These are phyloP conservation scores for Perizoma affinitatum DNA, from an alignment of 2,888 invertebrate species.

Conservation along the genomic window DNA sequence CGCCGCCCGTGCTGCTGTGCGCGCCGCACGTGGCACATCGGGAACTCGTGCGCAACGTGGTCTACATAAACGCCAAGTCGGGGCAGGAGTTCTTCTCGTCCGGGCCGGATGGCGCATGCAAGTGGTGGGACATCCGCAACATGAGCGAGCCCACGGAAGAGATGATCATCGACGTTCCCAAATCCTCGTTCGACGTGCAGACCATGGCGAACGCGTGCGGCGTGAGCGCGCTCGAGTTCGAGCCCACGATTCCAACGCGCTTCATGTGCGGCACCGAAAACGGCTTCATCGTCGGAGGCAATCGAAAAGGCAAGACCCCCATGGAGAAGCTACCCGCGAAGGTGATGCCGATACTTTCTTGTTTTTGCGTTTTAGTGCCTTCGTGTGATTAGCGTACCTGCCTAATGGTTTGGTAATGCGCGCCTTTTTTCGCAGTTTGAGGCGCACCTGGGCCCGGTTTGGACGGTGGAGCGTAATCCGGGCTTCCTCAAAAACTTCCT, in stretches of 20 bases:
- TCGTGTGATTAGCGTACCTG: no score
- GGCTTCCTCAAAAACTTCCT: slow-evolving; percentile 96
- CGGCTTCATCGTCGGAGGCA: slow-evolving; percentile 86
- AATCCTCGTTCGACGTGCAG: slow-evolving; percentile 75
- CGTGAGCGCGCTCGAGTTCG: slow-evolving; percentile 87
- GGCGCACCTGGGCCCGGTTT: slow-evolving; percentile 92
- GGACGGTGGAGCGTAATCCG: slow-evolving; percentile 94
- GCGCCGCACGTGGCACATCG: slow-evolving; percentile 92
- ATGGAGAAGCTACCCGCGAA: slow-evolving; percentile 86
- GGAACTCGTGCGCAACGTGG: slow-evolving; percentile 92
- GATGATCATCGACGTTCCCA: slow-evolving; percentile 86
- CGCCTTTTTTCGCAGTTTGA: slow-evolving; percentile 63
- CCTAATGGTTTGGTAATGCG: no score
- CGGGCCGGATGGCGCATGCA: slow-evolving; percentile 93
- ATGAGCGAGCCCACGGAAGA: slow-evolving; percentile 86
- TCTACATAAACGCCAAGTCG: slow-evolving; percentile 96
- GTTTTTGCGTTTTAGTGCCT: no score
- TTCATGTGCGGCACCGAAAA: slow-evolving; percentile 89
- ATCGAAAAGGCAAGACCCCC: slow-evolving; percentile 88
- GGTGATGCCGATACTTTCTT: slow-evolving; percentile 53
- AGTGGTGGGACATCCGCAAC: slow-evolving; percentile 91
- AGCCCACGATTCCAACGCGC: slow-evolving; percentile 89
- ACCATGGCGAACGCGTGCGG: slow-evolving; percentile 84
- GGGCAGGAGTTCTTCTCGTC: slow-evolving; percentile 97
- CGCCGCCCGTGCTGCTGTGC: slow-evolving; percentile 88